These are phyloP conservation scores for Dreissena polymorpha DNA, from an alignment of 1,140 invertebrate genomes.

Conservation along the genomic window DNA sequence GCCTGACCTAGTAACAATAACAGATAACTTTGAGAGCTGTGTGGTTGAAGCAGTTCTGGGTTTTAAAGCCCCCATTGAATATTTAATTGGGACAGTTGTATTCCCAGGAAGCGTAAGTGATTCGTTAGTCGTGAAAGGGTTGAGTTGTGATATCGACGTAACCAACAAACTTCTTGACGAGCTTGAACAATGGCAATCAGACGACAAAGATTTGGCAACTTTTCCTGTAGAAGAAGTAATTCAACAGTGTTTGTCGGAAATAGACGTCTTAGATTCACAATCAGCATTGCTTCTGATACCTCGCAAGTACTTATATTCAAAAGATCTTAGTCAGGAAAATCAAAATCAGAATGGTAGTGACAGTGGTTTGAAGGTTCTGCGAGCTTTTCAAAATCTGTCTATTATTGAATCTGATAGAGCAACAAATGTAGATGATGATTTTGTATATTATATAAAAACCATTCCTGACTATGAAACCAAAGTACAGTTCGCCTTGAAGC, in stretches of 20 bases:
- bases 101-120: background rate
- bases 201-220: conserved; percentile 12
- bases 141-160: conserved; percentile 15
- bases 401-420: background rate
- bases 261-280: background rate
- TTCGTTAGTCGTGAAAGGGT: background rate
- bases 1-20: conserved; percentile 8
- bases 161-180: conserved; percentile 10
- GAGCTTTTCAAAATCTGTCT: background rate
- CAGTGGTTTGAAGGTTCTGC: background rate
- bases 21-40: conserved; percentile 6
- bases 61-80: background rate
- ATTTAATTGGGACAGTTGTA: background rate
- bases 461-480: conserved; percentile 75
- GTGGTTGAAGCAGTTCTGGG: background rate
- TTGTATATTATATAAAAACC: conserved; percentile 30
- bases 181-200: conserved; percentile 2
- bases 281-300: background rate
- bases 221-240: conserved; percentile 14
- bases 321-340: background rate
- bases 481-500: conserved; percentile 91
- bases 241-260: conserved; percentile 2
- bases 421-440: conserved; percentile 27
- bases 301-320: background rate
- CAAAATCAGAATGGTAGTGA: background rate